These are phyloP conservation scores for Pseudococcus viburni DNA, from an alignment of 2,888 invertebrate genomes.

Conservation along the genomic window DNA sequence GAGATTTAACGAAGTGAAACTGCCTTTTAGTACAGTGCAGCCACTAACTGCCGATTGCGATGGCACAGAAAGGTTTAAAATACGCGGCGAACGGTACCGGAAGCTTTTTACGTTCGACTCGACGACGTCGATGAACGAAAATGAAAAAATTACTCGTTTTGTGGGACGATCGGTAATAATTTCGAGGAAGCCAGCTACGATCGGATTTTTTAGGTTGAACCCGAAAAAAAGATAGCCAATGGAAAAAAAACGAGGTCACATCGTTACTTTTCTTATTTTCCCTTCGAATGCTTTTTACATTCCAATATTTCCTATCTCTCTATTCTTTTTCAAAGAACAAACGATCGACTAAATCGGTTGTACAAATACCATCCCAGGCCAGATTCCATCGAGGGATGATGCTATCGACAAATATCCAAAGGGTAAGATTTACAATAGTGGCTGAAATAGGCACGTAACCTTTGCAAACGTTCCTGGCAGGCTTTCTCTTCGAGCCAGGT, in stretches of 20 bases:
- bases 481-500: no score
- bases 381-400: neutral
- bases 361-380: neutral
- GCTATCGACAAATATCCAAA: no score
- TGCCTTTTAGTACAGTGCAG: neutral
- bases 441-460: no score
- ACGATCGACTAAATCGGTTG: neutral
- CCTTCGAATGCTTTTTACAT: neutral
- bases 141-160: neutral
- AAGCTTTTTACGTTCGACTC: neutral
- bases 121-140: neutral
- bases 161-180: neutral
- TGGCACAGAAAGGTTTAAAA: neutral
- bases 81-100: neutral
- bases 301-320: neutral
- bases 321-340: neutral
- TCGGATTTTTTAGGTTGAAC: neutral
- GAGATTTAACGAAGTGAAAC: slow-evolving; percentile 49
- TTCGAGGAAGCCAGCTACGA: neutral
- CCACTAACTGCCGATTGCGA: neutral
- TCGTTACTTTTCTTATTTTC: neutral
- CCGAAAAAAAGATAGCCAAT: neutral
- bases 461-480: no score
- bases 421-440: no score
- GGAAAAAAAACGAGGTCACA: neutral